Evolutionary conservation across 2,113 vertebrate species (phyloP).

Genomic region (Paralichthys olivaceus): DNA sequence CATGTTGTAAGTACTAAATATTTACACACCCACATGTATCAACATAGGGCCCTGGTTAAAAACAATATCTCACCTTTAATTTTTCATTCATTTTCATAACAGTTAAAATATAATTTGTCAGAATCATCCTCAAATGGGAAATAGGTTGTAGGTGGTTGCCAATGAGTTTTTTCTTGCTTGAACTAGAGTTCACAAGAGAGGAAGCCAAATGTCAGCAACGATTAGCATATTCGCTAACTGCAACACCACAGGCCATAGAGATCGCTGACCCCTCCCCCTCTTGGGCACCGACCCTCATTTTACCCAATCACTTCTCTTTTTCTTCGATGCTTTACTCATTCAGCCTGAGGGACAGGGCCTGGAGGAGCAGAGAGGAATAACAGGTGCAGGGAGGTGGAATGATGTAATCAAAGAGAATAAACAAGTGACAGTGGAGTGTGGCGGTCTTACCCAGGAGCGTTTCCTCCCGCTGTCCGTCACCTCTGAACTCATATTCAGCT

Average conservation of each 20-base stretch:
- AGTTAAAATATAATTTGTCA: background rate
- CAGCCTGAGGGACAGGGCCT: conserved; percentile 27
- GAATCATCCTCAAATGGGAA: conserved; percentile 3
- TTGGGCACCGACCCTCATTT: conserved; percentile 42
- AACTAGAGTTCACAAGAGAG: conserved; percentile 1
- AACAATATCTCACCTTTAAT: no score
- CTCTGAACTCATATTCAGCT: conserved; percentile 46
- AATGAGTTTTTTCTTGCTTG: conserved; percentile 1
- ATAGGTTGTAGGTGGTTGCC: conserved; percentile 2
- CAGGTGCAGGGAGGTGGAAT: conserved; percentile 46
- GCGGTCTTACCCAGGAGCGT: conserved; percentile 46
- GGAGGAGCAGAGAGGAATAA: conserved; percentile 29
- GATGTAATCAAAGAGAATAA: conserved; percentile 61
- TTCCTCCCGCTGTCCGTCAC: conserved; percentile 39
- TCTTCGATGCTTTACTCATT: conserved; percentile 50
- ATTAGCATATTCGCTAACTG: conserved; percentile 50
- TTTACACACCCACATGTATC: no score
- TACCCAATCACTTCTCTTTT: conserved; percentile 50
- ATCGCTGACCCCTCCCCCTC: conserved; percentile 14
- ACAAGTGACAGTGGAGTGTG: conserved; percentile 44
- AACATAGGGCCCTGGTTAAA: no score
- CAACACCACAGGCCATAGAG: conserved; percentile 30
- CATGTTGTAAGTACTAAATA: no score
- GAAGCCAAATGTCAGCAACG: conserved; percentile 33
- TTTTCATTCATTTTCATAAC: no score